These are phyloP conservation scores for Pogona vitticeps DNA, from an alignment of 2,113 vertebrate species.

Conservation along the genomic window DNA sequence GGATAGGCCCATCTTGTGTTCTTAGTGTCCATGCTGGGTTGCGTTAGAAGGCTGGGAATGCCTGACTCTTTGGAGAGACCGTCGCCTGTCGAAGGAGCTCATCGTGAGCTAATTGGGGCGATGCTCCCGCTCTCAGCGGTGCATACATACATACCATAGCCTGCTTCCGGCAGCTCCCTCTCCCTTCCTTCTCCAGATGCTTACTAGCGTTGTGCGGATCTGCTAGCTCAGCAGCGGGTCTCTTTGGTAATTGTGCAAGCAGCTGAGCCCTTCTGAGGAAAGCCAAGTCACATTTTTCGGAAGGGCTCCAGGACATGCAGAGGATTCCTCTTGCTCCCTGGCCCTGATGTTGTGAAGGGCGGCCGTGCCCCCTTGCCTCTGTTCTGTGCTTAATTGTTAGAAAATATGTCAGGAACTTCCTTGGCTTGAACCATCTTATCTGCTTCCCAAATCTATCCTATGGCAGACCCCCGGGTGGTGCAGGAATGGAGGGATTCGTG, in stretches of 20 bases:
- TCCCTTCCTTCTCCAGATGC: accelerated
- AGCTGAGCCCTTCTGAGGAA: background rate
- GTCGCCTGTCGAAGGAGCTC: background rate
- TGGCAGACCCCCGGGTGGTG: constrained; percentile 13
- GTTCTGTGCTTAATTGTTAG: background rate
- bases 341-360: accelerated
- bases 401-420: background rate
- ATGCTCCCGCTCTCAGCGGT: background rate
- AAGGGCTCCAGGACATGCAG: accelerated
- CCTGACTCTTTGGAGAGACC: too few relatives aligned
- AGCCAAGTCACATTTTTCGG: background rate
- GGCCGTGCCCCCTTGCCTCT: background rate
- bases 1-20: background rate
- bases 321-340: accelerated
- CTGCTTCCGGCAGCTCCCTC: background rate
- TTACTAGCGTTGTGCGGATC: background rate
- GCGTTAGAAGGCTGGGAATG: background rate
- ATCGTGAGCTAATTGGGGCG: background rate
- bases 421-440: background rate
- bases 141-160: too few relatives aligned
- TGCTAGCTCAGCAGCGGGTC: constrained; percentile 17
- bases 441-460: constrained; percentile 64
- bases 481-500: background rate
- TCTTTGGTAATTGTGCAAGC: background rate
- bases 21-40: background rate